Base-by-base conservation (phyloP, 2,888 invertebrate genomes). In the Scaptodrosophila latifasciaeformis region DNA sequence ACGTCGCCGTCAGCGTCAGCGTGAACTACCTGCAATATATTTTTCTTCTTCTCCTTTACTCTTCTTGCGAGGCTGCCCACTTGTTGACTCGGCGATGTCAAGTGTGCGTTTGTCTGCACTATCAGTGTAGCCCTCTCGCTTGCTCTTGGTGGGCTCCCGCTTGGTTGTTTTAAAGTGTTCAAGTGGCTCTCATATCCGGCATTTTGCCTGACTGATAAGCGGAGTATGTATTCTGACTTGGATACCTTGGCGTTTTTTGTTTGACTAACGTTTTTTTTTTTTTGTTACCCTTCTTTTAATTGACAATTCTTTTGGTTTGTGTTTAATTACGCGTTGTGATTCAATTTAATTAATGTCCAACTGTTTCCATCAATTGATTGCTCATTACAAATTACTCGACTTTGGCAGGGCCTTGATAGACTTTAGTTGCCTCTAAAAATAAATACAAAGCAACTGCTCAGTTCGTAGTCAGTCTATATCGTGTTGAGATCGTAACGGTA, bases 161-260 rank as follows among this genome's bases (percentile, higher is more conserved):
- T 53, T 60, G 59, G 62, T 71, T 71, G 76, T 62, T 74, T 75
- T 77, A 77, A 74, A 72, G 74, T 77, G 80, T 75, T 76, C 67
- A 77, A 77, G 81, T 79, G 82, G 81, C 79, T 75, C 66, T 67
- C 78, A 80, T 79, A 82, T 79, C 82, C 80, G 80, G 81, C 81
- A 66, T 59, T 52, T 48, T 34, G 21, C 7, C 63, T 63, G 65
- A 45, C 74, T 78, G 78, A 78, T 81, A 81, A 81, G 80, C 74
- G 65, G 57, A 70, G 60, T 80, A 45, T 35, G 50, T 54, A 50
- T 46, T 43, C 39, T 35, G 43, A 46, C 46, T 55, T 49, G 39
- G 46, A 46, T 45, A 34, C 39, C 45, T 49, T 54, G 13, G 27
- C 40, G 15, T 44, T 40, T 43, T 40, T 24, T 15, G 57, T 51